Evolutionary conservation across 2,797 vertebrate genomes (phyloP).

Genomic region (Octomys mimax): DNA sequence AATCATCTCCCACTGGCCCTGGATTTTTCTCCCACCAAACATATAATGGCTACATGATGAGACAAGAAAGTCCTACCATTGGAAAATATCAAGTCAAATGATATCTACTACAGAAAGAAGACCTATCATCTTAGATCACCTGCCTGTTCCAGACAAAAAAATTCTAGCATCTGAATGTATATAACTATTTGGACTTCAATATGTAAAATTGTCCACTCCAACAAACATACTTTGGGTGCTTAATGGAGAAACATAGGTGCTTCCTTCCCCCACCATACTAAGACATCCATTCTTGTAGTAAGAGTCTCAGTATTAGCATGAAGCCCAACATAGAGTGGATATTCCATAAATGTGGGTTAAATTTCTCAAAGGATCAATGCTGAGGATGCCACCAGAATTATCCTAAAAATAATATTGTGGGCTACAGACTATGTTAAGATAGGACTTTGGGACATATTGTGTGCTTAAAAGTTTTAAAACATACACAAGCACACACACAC

Average conservation of each 20-base stretch:
- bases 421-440: neutral
- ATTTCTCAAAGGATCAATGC: neutral
- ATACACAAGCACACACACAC: neutral
- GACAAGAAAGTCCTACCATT: neutral
- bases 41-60: neutral
- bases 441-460: neutral
- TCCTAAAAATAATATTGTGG: neutral
- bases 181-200: neutral
- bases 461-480: neutral
- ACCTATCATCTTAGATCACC: neutral
- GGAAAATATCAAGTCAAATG: neutral
- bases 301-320: neutral
- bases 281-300: neutral
- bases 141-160: neutral
- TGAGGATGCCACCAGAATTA: neutral
- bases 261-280: neutral
- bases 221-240: neutral
- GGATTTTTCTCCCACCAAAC: neutral
- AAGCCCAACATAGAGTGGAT: neutral
- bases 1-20: neutral
- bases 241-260: neutral
- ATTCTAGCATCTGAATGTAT: neutral
- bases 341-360: neutral
- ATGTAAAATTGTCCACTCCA: neutral
- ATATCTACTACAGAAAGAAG: neutral